Conservation (phyloP, 2,888 invertebrate genomes). For the Pecten maximus region DNA sequence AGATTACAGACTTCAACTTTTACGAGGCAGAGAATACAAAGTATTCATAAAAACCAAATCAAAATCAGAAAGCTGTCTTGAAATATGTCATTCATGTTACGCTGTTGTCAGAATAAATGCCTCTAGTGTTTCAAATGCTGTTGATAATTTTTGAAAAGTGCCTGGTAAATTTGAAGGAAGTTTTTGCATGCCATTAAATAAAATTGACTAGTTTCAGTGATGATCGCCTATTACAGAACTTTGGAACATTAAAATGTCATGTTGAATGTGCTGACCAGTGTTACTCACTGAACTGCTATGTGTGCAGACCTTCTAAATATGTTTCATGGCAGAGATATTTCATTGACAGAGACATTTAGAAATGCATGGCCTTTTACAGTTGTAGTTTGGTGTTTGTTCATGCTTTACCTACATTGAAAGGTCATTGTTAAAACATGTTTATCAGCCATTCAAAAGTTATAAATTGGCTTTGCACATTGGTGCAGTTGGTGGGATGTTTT, state of each 20-base stretch:
- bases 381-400: background rate
- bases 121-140: background rate
- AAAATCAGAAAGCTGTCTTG: background rate
- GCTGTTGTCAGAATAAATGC: background rate
- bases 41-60: background rate
- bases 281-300: background rate
- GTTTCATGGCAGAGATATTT: background rate
- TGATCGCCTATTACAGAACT: background rate
- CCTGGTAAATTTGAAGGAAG: background rate
- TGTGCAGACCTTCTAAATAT: background rate
- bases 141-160: background rate
- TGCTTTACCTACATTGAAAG: conserved; percentile 13
- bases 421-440: conserved; percentile 27
- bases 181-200: background rate
- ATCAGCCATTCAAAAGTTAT: background rate
- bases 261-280: background rate
- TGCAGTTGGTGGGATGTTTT: background rate
- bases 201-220: background rate
- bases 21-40: background rate
- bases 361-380: background rate
- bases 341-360: conserved; percentile 28
- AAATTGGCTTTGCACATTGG: background rate
- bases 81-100: background rate
- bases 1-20: background rate
- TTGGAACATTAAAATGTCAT: background rate